phyloP scores from a whole-genome alignment of 2,113 vertebrate species.

The Phoenicopterus ruber region DNA sequence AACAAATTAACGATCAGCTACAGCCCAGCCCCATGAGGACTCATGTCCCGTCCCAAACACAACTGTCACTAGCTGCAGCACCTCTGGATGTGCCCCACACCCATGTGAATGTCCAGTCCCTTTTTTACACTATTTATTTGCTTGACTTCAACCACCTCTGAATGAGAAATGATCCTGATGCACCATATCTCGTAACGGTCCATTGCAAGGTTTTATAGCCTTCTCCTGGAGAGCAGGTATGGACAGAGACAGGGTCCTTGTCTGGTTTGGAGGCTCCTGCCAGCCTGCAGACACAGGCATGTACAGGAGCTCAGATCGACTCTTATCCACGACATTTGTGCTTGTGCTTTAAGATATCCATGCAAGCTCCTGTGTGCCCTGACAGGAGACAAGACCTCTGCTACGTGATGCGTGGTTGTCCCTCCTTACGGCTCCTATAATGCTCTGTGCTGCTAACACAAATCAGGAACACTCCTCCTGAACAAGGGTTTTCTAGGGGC shows the following conservation, averaged over 20 bases:
- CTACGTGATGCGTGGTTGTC: not conserved
- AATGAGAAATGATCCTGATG: not conserved
- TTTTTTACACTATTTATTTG: not conserved
- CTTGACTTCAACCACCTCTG: not conserved
- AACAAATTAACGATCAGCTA: not conserved
- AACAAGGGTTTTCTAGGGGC: not conserved
- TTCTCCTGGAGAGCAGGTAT: not conserved
- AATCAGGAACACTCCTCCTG: not conserved
- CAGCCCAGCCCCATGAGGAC: not conserved
- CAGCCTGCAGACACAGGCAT: not conserved
- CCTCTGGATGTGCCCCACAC: not conserved
- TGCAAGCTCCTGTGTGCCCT: not conserved
- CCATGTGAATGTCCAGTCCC: not conserved
- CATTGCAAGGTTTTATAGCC: not conserved
- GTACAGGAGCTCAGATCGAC: rapidly evolving
- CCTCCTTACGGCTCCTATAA: not conserved
- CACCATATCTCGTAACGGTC: rapidly evolving
- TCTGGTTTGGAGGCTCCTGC: not conserved
- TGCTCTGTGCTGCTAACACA: not conserved
- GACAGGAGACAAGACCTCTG: not conserved
- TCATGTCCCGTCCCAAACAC: not conserved
- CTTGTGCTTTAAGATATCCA: not conserved
- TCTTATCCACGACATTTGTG: not conserved
- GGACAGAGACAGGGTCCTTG: not conserved
- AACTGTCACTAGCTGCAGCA: not conserved